Base-by-base conservation (phyloP, 53 echinoderm and acorn worm genomes). In the Crossaster papposus region DNA sequence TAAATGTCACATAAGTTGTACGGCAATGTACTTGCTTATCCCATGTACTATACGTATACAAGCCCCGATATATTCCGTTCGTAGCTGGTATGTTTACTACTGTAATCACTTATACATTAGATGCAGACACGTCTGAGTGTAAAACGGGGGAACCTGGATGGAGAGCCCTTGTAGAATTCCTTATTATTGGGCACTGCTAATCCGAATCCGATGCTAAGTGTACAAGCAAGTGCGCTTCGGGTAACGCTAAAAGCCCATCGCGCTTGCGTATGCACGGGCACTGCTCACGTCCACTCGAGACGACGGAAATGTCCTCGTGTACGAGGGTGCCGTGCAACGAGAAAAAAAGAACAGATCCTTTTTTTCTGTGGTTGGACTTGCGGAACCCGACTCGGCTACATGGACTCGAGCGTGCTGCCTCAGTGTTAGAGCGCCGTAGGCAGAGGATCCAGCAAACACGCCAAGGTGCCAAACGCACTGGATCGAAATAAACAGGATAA, bases 391-490 rank as follows among this genome's bases (percentile, higher is more conserved):
- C 37, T 23, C 83, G 36, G 83, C 83, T 9, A 70, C 68, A 68
- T 70, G 83, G 68, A 83, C 83, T 83, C 83, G 68, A 83, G 83
- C 68, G 18, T 34, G 26, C 35, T 62, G 81, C 33, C 30, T 33
- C 36, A 37, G 81, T 54, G 26, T 64, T 32, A 22, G 58, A 81
- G 31, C 34, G 81, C 79, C 79, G 33, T 20, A 34, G 82, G 44
- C 9, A 83, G 70, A 65, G 83, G 22, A 34, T 15, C 83, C 32
- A 74, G n/a, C 83, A 22, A 51, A 34, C 38, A 83, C 68, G 44
- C 68, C 11, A 23, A 70, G 50, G 85, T 85, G 51, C 74, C 72
- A 51, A 85, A 85, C 54, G 85, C 85, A 73, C 72, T 85, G 72
- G 26, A 51, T 28, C 53, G 58, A 53, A 53, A 29, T 5, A 15